Conservation (phyloP, 2,888 invertebrate genomes). For the Pandemis corylana region DNA sequence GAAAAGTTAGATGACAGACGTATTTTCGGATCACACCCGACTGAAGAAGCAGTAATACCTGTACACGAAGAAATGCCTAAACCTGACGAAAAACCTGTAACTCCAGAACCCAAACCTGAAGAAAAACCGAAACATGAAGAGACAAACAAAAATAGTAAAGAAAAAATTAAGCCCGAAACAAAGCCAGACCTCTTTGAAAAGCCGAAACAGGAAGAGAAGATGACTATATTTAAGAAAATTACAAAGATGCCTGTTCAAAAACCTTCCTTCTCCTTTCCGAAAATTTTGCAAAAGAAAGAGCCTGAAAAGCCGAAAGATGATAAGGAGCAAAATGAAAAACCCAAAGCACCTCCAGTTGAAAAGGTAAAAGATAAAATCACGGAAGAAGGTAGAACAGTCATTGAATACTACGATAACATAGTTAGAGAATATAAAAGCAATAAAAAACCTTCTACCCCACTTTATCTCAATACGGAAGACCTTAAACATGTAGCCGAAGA, state of each 20-base stretch:
- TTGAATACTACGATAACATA: constrained; percentile 92
- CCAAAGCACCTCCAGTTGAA: constrained; percentile 55
- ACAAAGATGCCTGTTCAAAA: constrained; percentile 74
- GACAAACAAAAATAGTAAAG: constrained; percentile 22
- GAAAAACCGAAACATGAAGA: constrained; percentile 52
- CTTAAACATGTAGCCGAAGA: constrained; percentile 85
- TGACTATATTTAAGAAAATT: constrained; percentile 73
- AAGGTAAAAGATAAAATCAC: constrained; percentile 70
- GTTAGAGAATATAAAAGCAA: constrained; percentile 88
- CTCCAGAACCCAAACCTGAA: constrained; percentile 51
- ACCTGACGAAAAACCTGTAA: constrained; percentile 40
- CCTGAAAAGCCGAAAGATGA: constrained; percentile 52
- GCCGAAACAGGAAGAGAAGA: constrained; percentile 70
- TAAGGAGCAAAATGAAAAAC: constrained; percentile 47
- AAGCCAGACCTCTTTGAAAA: constrained; percentile 47
- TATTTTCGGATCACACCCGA: constrained; percentile 23
- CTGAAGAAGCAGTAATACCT: constrained; percentile 48
- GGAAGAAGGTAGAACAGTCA: constrained; percentile 89
- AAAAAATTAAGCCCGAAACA: constrained; percentile 31
- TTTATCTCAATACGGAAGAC: constrained; percentile 87
- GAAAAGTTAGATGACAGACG: constrained; percentile 32
- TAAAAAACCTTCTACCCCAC: constrained; percentile 76
- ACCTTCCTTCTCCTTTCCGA: constrained; percentile 66
- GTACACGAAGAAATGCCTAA: constrained; percentile 53
- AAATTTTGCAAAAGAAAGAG: constrained; percentile 72